Percentiles rank a stretch among this genome's conserved stretches.
Evolutionary conservation across 1,140 invertebrate genomes (phyloP).

Genomic region (Andricus grossulariae): DNA sequence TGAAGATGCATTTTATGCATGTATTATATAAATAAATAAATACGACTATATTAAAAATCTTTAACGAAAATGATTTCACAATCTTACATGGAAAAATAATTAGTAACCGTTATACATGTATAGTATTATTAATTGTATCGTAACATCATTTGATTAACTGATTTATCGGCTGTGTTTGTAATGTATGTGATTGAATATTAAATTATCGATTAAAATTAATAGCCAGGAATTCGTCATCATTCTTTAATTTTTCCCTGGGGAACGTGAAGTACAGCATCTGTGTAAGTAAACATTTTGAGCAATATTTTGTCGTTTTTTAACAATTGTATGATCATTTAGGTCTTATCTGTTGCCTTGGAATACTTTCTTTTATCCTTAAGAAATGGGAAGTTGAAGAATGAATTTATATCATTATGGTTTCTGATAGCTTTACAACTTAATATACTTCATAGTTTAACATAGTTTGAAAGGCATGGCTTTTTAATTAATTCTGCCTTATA

Average conservation of each 20-base stretch:
- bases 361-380: no score
- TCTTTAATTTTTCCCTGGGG: neutral
- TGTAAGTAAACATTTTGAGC: no score
- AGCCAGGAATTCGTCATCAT: neutral
- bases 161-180: slow-evolving; percentile 65
- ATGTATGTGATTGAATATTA: slow-evolving; percentile 63
- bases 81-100: slow-evolving; percentile 11
- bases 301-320: no score
- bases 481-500: no score
- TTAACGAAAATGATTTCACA: slow-evolving; percentile 3
- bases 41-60: slow-evolving; percentile 7
- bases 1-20: slow-evolving; percentile 24
- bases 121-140: slow-evolving; percentile 29
- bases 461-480: no score
- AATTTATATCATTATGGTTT: no score
- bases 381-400: no score
- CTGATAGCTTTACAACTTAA: no score
- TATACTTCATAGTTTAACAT: no score
- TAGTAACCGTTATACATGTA: slow-evolving; percentile 17
- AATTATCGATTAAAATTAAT: slow-evolving; percentile 56
- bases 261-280: no score
- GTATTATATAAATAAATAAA: slow-evolving; percentile 28
- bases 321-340: no score
- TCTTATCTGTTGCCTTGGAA: no score
- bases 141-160: slow-evolving; percentile 58